phyloP scores from a whole-genome alignment of 2,888 invertebrate genomes.

The Eurytoma adleriae region DNA sequence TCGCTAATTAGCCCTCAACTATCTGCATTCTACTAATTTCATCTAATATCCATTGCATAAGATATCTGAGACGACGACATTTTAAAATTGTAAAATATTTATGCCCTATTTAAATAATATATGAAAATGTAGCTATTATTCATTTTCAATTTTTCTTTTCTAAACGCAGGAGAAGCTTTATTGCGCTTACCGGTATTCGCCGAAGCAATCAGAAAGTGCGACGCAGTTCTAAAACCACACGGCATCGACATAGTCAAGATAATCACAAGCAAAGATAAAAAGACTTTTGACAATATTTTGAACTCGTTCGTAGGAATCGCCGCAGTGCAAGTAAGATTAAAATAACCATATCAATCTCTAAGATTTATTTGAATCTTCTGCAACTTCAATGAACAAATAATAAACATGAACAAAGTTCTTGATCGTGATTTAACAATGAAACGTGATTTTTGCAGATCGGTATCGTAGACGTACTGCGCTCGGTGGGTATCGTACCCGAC shows the following conservation, averaged over 20 bases:
- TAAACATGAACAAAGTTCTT: too few species aligned
- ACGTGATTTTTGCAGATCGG: constrained; percentile 79
- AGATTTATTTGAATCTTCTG: too few species aligned
- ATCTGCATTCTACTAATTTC: too few species aligned
- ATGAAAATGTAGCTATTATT: not conserved
- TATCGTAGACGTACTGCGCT: constrained; percentile 81
- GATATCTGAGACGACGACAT: too few species aligned
- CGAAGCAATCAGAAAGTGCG: constrained; percentile 80
- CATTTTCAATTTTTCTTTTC: not conserved
- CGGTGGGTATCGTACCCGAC: constrained; percentile 82
- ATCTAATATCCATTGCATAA: too few species aligned
- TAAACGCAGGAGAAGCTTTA: constrained; percentile 80
- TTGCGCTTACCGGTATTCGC: constrained; percentile 83
- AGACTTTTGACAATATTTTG: constrained; percentile 81
- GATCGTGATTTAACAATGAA: too few species aligned
- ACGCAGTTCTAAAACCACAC: constrained; percentile 79
- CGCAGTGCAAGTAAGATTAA: constrained; percentile 78
- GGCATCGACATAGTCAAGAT: constrained; percentile 82
- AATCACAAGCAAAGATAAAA: constrained; percentile 79
- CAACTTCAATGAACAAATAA: too few species aligned
- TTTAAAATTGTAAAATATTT: too few species aligned
- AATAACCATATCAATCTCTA: too few species aligned
- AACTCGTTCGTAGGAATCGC: constrained; percentile 86
- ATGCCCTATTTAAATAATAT: too few species aligned
- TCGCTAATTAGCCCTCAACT: too few species aligned